Percentiles rank a stretch among this genome's conserved stretches.
Evolutionary conservation across 2,113 vertebrate genomes (phyloP).

Genomic region (Ia io): DNA sequence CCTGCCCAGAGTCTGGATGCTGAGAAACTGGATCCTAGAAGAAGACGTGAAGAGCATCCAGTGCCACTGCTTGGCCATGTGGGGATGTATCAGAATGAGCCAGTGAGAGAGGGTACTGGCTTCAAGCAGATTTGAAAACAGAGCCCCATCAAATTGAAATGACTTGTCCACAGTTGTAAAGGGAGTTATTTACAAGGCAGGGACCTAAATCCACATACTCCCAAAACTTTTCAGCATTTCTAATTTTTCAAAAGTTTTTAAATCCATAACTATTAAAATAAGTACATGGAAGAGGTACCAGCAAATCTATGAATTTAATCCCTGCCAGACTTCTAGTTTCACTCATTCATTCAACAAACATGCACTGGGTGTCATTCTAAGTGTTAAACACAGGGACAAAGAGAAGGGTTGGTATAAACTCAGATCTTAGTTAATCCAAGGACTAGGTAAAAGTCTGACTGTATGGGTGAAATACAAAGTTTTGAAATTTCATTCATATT

Average conservation of each 20-base stretch:
- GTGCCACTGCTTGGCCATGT: accelerated
- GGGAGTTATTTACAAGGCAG: neutral
- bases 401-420: neutral
- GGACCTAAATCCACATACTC: neutral
- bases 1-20: neutral
- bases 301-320: neutral
- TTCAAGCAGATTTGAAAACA: neutral
- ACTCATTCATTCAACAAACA: conserved; percentile 21
- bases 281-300: neutral
- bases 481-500: neutral
- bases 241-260: neutral
- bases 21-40: neutral
- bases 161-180: neutral
- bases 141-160: neutral
- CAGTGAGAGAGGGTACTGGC: neutral
- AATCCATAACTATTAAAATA: neutral
- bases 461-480: neutral
- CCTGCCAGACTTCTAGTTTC: neutral
- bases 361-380: neutral
- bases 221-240: neutral
- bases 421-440: neutral
- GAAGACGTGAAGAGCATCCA: neutral
- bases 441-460: neutral
- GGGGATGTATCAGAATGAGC: neutral
- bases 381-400: neutral